Base-by-base conservation (phyloP, 2,888 invertebrate genomes). In the Acanthosepion pharaonis region DNA sequence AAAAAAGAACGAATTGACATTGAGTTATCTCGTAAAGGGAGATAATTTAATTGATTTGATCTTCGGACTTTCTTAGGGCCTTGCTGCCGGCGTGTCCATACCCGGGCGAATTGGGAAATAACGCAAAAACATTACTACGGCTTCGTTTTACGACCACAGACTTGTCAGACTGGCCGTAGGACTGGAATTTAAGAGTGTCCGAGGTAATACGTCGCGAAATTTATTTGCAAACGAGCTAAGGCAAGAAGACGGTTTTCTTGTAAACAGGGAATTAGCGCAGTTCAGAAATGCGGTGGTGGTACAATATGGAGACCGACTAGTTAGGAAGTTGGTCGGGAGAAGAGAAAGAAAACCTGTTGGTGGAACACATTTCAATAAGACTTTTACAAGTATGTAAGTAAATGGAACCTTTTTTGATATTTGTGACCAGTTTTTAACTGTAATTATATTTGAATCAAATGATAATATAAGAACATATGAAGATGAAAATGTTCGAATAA, bases 1-100 rank as follows among this genome's bases (percentile, higher is more conserved):
- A 78, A n/a, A 8, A 8, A 78, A 78, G 59, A 33, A 78, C 78
- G 78, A 78, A 78, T 33, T 78, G 78, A 78, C 78, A 33, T n/a
- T 78, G 78, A 78, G 78, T 78, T 78, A 78, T 78, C 78, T 78
- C 78, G 78, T 78, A 78, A 78, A 78, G 78, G 78, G 78, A 78
- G 78, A 33, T 78, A 78, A 78, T 78, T 78, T 78, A 78, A 78
- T 78, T 78, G 78, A 78, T 78, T 78, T 78, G 78, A 78, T 78
- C 78, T 78, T n/a, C 78, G 33, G 78, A 78, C 78, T 78, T 78
- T 78, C 78, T 78, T 78, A 15, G n/a, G n/a, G n/a, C 18, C n/a
- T 78, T 78, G 78, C 78, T 78, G 78, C 78, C 78, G 78, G 78
- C 78, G 78, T 78, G 78, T 78, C 78, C 78, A 78, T 15, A n/a